These are phyloP conservation scores for Chaenodraco wilsoni DNA, from an alignment of 2,797 vertebrate species.

Conservation along the genomic window DNA sequence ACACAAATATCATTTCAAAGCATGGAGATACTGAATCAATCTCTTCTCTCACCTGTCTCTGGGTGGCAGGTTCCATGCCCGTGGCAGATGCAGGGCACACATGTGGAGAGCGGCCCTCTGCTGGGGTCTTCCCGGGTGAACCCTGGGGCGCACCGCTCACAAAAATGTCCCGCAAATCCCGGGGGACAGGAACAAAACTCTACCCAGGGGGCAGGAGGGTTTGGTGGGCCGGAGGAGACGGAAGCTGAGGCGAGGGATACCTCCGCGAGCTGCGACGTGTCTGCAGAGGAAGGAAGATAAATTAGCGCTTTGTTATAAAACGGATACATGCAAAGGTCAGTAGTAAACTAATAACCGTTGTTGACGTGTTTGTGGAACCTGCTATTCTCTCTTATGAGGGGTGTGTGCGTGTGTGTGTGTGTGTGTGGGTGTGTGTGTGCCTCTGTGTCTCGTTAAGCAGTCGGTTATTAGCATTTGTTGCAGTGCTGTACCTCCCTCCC, in stretches of 20 bases:
- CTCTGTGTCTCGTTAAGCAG: slow-evolving; percentile 49
- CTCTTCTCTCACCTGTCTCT: slow-evolving; percentile 82
- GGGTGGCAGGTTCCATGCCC: slow-evolving; percentile 90
- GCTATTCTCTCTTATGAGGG: slow-evolving; percentile 22
- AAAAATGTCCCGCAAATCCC: slow-evolving; percentile 89
- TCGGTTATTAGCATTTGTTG: slow-evolving; percentile 62
- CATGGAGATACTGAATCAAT: not conserved
- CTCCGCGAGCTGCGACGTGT: slow-evolving; percentile 81
- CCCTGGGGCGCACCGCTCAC: slow-evolving; percentile 86
- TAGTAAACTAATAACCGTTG: slow-evolving; percentile 28
- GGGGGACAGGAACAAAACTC: slow-evolving; percentile 88
- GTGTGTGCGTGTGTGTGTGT: slow-evolving; percentile 10
- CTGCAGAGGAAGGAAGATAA: slow-evolving; percentile 68
- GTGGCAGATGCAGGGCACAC: slow-evolving; percentile 91
- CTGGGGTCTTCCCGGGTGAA: slow-evolving; percentile 85
- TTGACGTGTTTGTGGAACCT: slow-evolving; percentile 30
- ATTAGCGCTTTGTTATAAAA: slow-evolving; percentile 27
- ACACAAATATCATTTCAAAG: slow-evolving; percentile 28
- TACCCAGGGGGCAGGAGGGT: slow-evolving; percentile 85
- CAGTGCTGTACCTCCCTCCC: slow-evolving; percentile 51
- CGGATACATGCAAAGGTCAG: slow-evolving; percentile 7
- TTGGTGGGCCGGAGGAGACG: slow-evolving; percentile 15
- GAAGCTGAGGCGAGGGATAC: slow-evolving; percentile 85
- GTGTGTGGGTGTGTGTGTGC: slow-evolving; percentile 2
- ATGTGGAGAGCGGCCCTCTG: slow-evolving; percentile 77